Evolutionary conservation across 2,797 vertebrate genomes (phyloP), one percentile per base, ranked within the genome.

Genomic region (Melanotaenia nigrans): DNA sequence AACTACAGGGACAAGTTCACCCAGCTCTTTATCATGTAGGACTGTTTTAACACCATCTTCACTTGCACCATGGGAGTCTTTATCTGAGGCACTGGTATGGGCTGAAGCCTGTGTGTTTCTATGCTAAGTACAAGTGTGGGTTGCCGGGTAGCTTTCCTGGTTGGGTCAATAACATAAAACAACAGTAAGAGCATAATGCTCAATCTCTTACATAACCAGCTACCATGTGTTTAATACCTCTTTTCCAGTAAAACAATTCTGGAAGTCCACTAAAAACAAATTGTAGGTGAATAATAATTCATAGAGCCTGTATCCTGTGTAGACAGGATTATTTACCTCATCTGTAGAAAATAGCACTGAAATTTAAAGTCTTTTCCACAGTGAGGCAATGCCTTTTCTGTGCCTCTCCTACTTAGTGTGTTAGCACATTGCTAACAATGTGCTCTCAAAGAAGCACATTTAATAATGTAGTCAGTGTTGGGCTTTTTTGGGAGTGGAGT

Each of bases 101-200:
- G 78, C 79, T 80, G 66, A 81, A 84, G 83, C 83, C 61, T 55
- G 68, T 80, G 77, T 65, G 85, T 77, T 72, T 87, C 81, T 77
- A 74, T 85, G 85, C 86, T 90, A 89, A 92, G 90, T 90, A 87
- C 83, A 86, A 86, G 81, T 84, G 84, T 87, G 86, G 84, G 87
- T 75, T 87, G 83, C 81, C 83, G 87, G 83, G 88, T 75, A 87
- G 81, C 82, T 87, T 86, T 79, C 84, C 81, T 73, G 84, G 83
- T 89, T 84, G 82, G 83, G 84, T 90, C 89, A 88, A 85, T 86
- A 86, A 85, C 87, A 90, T 90, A 90, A 90, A 88, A 92, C 87
- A 87, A 87, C 85, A 88, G 73, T 61, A 72, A 58, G 78, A 60
- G 71, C 55, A 49, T 81, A 78, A 75, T 80, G 75, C 82, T 82